Conservation (phyloP, 2,888 invertebrate species). For the Eudasyphora cyanicolor region DNA sequence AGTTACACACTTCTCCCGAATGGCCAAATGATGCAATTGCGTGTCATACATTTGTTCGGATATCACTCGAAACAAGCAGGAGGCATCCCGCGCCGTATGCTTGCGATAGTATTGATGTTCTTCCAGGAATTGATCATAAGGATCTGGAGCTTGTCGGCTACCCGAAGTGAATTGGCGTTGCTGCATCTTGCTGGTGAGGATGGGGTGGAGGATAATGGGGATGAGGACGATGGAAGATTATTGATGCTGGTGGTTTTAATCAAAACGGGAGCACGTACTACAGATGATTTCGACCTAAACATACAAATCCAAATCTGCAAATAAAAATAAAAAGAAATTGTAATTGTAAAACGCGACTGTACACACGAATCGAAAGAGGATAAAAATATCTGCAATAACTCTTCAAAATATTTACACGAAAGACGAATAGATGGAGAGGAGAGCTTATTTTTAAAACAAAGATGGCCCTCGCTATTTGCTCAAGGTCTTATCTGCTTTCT, state of each 20-base stretch:
- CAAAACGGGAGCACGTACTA: background rate
- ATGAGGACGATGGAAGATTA: background rate
- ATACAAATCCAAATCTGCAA: conserved; percentile 45
- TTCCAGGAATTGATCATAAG: conserved; percentile 88
- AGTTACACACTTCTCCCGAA: conserved; percentile 87
- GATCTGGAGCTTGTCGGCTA: conserved; percentile 79
- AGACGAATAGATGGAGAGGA: background rate
- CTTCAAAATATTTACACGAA: conserved; percentile 30
- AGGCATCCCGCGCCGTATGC: conserved; percentile 92
- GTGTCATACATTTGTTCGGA: conserved; percentile 89
- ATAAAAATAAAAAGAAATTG: conserved; percentile 19
- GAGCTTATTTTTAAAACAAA: conserved; percentile 20
- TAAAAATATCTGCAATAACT: background rate
- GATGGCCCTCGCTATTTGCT: conserved; percentile 33
- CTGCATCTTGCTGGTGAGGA: conserved; percentile 31
- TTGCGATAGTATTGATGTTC: conserved; percentile 91
- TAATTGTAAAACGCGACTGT: conserved; percentile 57
- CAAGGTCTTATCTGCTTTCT: conserved; percentile 47
- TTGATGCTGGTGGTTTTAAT: conserved; percentile 15
- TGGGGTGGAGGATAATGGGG: no score
- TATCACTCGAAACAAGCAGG: conserved; percentile 92
- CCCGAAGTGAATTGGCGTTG: conserved; percentile 79
- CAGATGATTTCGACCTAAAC: conserved; percentile 19
- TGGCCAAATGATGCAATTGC: conserved; percentile 87
- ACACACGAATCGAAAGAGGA: conserved; percentile 30